These are phyloP conservation scores for Plagodis dolabraria DNA, from an alignment of 2,888 invertebrate species.

Conservation along the genomic window DNA sequence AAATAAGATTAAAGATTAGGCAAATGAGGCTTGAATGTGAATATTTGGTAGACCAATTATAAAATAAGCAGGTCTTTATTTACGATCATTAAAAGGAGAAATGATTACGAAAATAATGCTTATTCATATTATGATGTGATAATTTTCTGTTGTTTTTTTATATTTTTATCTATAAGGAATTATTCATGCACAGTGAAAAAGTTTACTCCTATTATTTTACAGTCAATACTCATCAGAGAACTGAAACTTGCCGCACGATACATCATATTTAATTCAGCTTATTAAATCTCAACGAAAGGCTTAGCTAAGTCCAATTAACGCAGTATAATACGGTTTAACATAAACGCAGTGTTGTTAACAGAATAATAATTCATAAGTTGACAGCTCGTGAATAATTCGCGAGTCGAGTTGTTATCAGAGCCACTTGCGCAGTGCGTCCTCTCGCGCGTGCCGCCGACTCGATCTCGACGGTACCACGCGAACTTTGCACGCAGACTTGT, in stretches of 20 bases:
- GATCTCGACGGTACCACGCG: conserved; percentile 48
- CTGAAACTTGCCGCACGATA: not conserved
- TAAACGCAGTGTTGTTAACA: conserved; percentile 65
- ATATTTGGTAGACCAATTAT: not conserved
- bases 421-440: conserved; percentile 74
- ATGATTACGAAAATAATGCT: no score
- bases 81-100: no score
- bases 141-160: no score
- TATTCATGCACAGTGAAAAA: no score
- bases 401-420: conserved; percentile 70
- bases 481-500: conserved; percentile 35
- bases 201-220: not conserved
- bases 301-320: conserved; percentile 54
- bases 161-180: no score
- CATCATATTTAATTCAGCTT: conserved; percentile 33
- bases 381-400: conserved; percentile 79
- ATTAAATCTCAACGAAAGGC: conserved; percentile 43
- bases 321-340: conserved; percentile 58
- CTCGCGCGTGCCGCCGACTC: conserved; percentile 72
- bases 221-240: not conserved
- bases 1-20: not conserved
- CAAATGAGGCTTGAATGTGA: not conserved
- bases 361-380: conserved; percentile 78
- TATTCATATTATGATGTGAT: no score
- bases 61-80: no score